Conservation (phyloP, 1,140 invertebrate genomes). For the Lineus longissimus region DNA sequence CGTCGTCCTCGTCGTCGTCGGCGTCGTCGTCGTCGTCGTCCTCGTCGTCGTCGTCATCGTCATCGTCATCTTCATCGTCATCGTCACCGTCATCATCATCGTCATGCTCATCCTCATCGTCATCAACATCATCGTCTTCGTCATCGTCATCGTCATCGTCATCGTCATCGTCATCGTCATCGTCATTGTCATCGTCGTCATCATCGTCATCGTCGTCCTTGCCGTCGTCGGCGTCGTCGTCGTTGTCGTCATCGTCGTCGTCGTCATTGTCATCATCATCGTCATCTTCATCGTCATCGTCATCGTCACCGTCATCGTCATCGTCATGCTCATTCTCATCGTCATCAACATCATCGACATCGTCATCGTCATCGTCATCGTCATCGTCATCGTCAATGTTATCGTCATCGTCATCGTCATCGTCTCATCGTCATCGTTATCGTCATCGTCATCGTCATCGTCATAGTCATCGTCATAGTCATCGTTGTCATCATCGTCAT, state of each 20-base stretch:
- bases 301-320: neutral
- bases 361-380: neutral
- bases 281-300: neutral
- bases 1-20: no score
- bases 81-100: constrained; percentile 15
- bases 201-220: no score
- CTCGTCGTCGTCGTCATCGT: constrained; percentile 16
- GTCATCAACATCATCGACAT: no score
- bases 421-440: no score
- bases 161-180: constrained; percentile 10
- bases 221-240: no score
- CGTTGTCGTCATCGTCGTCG: no score
- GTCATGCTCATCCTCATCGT: constrained; percentile 12
- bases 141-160: neutral
- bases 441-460: no score
- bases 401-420: constrained; percentile 9
- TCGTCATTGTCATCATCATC: constrained; percentile 11
- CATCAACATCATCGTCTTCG: no score
- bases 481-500: no score
- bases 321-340: no score
- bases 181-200: constrained; percentile 14
- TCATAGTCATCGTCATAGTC: no score
- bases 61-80: constrained; percentile 10
- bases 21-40: no score
- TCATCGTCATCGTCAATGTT: neutral